Conservation (phyloP, 1,140 invertebrate genomes). For the Euwallacea fornicatus region DNA sequence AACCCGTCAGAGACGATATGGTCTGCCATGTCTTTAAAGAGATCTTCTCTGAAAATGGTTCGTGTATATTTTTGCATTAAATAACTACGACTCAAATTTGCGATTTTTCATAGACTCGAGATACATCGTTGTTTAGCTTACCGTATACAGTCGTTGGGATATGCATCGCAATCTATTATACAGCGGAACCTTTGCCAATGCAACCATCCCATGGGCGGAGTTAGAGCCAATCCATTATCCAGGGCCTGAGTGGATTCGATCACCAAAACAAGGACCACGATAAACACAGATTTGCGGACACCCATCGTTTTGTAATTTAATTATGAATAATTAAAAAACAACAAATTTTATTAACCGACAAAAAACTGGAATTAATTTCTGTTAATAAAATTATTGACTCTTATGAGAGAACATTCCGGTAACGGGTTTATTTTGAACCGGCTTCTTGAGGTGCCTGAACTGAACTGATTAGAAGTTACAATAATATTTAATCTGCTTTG, state of each 20-base stretch:
- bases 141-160: slow-evolving; percentile 71
- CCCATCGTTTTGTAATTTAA: too few relatives aligned
- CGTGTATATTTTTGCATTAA: not conserved
- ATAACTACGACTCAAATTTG: not conserved
- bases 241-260: slow-evolving; percentile 41
- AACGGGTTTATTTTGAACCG: too few relatives aligned
- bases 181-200: slow-evolving; percentile 75
- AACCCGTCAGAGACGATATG: slow-evolving; percentile 77
- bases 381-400: too few relatives aligned
- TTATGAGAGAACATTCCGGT: too few relatives aligned
- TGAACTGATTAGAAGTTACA: too few relatives aligned
- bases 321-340: too few relatives aligned
- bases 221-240: slow-evolving; percentile 62
- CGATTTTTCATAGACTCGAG: not conserved
- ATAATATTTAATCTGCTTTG: too few relatives aligned
- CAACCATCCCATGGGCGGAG: slow-evolving; percentile 79
- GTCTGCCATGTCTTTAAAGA: slow-evolving; percentile 82
- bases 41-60: slow-evolving; percentile 65
- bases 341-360: too few relatives aligned
- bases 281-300: too few relatives aligned
- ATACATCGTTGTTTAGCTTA: slow-evolving; percentile 16
- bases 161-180: slow-evolving; percentile 66
- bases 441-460: too few relatives aligned
- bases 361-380: too few relatives aligned
- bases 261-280: too few relatives aligned